Evolutionary conservation across 1,140 invertebrate species (phyloP).

Genomic region (Drosophila sp.): DNA sequence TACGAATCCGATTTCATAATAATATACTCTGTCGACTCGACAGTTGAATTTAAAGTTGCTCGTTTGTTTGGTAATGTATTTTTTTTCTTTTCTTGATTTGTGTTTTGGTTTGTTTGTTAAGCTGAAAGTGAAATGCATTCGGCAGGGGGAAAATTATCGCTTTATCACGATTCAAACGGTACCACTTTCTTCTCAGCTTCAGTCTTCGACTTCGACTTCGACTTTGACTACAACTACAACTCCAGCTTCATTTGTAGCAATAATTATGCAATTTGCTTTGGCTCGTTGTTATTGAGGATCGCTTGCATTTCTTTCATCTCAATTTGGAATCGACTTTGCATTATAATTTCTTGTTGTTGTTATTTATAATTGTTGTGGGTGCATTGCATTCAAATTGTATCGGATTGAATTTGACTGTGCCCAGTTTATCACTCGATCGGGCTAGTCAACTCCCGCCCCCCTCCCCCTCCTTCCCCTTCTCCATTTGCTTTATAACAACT

Average conservation of each 20-base stretch:
- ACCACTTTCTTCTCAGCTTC: constrained; percentile 67
- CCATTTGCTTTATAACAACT: constrained; percentile 59
- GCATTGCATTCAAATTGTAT: constrained; percentile 33
- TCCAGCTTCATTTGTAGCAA: constrained; percentile 77
- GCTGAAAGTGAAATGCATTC: constrained; percentile 78
- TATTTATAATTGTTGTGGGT: constrained; percentile 59
- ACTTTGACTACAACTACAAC: constrained; percentile 49
- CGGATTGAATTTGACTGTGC: constrained; percentile 37
- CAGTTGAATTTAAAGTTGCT: constrained; percentile 41
- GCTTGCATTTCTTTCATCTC: constrained; percentile 28
- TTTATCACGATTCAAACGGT: constrained; percentile 83
- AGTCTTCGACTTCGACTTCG: constrained; percentile 3
- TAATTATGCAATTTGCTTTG: constrained; percentile 80
- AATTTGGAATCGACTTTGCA: constrained; percentile 18
- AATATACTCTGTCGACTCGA: constrained; percentile 21
- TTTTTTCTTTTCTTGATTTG: constrained; percentile 7
- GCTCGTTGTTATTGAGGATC: constrained; percentile 55
- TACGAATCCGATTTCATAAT: constrained; percentile 45
- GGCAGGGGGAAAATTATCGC: constrained; percentile 70
- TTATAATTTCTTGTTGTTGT: constrained; percentile 42
- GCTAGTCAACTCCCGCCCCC: neutral
- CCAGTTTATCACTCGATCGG: constrained; percentile 58
- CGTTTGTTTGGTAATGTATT: constrained; percentile 38
- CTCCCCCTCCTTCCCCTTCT: constrained; percentile 43
- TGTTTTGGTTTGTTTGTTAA: constrained; percentile 66